A percentile compares a stretch with the other conserved stretches of the same genome.
Evolutionary conservation across 1,140 invertebrate genomes (phyloP).

Genomic region (Pemphigus obesinymphae): DNA sequence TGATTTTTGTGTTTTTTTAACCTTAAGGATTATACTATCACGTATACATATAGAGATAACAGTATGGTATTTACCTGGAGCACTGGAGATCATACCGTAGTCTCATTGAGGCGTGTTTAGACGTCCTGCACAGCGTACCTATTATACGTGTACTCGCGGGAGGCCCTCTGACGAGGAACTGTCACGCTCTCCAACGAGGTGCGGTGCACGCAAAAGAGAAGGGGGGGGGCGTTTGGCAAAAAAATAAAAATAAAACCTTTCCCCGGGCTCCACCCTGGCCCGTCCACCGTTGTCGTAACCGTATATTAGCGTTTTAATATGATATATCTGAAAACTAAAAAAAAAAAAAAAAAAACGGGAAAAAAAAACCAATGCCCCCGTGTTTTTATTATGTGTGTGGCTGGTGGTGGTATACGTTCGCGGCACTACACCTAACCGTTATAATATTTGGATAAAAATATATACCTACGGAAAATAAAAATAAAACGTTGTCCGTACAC

Average conservation of each 20-base stretch:
- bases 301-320: slow-evolving; percentile 17
- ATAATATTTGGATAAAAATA: too few relatives aligned
- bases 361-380: not conserved
- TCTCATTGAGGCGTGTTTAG: slow-evolving; percentile 27
- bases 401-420: too few relatives aligned
- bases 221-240: slow-evolving; percentile 8
- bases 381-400: too few relatives aligned
- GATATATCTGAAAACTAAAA: not conserved
- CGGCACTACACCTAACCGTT: too few relatives aligned
- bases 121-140: not conserved
- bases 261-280: not conserved
- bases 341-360: not conserved
- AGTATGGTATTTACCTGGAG: slow-evolving; percentile 1
- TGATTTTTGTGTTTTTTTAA: not conserved
- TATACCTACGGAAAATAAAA: too few relatives aligned
- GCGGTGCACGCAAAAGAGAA: not conserved
- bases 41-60: too few relatives aligned
- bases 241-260: not conserved
- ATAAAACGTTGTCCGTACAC: too few relatives aligned
- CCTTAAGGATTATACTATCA: too few relatives aligned
- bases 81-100: slow-evolving; percentile 35
- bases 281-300: not conserved
- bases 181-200: slow-evolving; percentile 2
- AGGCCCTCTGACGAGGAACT: slow-evolving; percentile 25
- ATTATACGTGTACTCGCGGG: not conserved